These are phyloP conservation scores for Brotogeris chrysoptera DNA, from an alignment of 2,797 vertebrate genomes.

Conservation along the genomic window DNA sequence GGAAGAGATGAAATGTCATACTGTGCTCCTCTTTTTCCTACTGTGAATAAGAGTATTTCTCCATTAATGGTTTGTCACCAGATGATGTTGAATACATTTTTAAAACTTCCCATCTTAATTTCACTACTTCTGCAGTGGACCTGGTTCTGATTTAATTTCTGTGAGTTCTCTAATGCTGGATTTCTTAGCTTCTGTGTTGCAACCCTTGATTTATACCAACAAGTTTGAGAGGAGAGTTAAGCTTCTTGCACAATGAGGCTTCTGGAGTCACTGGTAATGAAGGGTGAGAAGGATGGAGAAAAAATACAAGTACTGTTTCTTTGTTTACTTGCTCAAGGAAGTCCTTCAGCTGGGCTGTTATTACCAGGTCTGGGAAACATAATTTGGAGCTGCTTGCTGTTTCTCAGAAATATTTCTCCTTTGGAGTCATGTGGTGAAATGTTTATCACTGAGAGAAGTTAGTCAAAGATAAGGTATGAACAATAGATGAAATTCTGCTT, in stretches of 20 bases:
- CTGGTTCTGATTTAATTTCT: not conserved
- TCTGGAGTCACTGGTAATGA: not conserved
- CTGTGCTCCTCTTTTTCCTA: not conserved
- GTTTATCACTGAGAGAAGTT: conserved; percentile 55
- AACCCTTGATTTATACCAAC: conserved; percentile 21
- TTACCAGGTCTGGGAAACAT: conserved; percentile 53
- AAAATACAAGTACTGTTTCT: conserved; percentile 27
- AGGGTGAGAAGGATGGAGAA: conserved; percentile 7
- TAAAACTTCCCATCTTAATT: not conserved
- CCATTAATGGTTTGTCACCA: not conserved
- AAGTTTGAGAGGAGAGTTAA: conserved; percentile 6
- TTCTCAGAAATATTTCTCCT: conserved; percentile 64
- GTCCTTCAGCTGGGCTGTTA: conserved; percentile 46
- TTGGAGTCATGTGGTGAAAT: conserved; percentile 54
- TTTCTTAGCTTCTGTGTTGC: conserved; percentile 11
- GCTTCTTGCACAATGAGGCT: conserved; percentile 15
- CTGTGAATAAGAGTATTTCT: not conserved
- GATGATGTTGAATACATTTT: not conserved
- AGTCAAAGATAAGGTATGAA: conserved; percentile 60
- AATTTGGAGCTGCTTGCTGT: conserved; percentile 34
- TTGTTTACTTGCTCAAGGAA: conserved; percentile 53
- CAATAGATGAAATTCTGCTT: conserved; percentile 63
- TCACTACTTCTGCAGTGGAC: not conserved
- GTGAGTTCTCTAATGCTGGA: not conserved
- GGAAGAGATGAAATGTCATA: not conserved